Conservation (phyloP, 2,113 vertebrate genomes). For the Macquaria australasica region DNA sequence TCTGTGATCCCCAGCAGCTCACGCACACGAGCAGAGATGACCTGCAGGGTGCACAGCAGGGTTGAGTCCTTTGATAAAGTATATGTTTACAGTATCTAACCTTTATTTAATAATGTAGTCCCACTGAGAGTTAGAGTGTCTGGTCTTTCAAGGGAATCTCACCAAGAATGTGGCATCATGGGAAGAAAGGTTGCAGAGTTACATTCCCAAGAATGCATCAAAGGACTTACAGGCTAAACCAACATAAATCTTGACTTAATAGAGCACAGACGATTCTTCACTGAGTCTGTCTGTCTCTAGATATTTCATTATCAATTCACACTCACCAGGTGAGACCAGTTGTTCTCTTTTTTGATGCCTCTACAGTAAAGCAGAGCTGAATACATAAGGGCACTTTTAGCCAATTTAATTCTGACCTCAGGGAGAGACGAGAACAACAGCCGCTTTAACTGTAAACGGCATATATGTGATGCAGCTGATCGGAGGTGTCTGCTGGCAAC, state of each 20-base stretch:
- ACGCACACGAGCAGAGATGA: slow-evolving; percentile 84
- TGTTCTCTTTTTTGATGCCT: slow-evolving; percentile 8
- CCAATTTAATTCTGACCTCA: slow-evolving; percentile 51
- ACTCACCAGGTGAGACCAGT: not conserved
- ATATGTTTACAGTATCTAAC: slow-evolving; percentile 45
- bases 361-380: slow-evolving; percentile 7
- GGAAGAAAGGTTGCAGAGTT: slow-evolving; percentile 6
- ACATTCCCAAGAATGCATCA: slow-evolving; percentile 14
- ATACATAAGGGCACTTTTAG: slow-evolving; percentile 22
- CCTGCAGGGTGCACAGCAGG: slow-evolving; percentile 80
- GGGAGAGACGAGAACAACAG: slow-evolving; percentile 29
- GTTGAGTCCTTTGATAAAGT: slow-evolving; percentile 47
- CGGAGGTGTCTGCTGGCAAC: slow-evolving; percentile 35
- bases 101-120: slow-evolving; percentile 33
- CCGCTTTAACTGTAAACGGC: slow-evolving; percentile 22
- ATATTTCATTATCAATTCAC: slow-evolving; percentile 37
- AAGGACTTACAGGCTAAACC: slow-evolving; percentile 12
- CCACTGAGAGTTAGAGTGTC: slow-evolving; percentile 10
- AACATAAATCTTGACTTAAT: not conserved
- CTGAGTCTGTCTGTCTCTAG: not conserved
- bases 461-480: slow-evolving; percentile 41
- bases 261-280: not conserved
- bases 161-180: not conserved
- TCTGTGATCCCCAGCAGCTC: slow-evolving; percentile 87
- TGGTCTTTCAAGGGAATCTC: not conserved